Percentiles rank a stretch among this genome's conserved stretches.
These are phyloP conservation scores for Aelia acuminata DNA, from an alignment of 2,888 invertebrate genomes.

Conservation along the genomic window DNA sequence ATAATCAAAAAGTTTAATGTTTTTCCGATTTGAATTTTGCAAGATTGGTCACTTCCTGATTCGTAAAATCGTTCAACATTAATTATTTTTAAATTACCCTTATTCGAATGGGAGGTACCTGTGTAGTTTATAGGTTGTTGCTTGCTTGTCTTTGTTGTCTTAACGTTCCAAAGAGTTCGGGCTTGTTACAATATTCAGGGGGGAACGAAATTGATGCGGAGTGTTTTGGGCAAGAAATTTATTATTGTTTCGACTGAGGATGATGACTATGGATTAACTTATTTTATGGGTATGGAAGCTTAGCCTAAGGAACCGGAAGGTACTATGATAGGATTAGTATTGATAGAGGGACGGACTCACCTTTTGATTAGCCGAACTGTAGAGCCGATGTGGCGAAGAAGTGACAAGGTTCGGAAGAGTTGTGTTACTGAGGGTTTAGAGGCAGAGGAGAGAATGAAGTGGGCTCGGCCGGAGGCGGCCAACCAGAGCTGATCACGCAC, in stretches of 20 bases:
- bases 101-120: not conserved
- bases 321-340: not conserved
- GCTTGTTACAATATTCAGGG: not conserved
- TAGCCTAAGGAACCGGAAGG: not conserved
- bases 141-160: not conserved
- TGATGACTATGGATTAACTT: not conserved
- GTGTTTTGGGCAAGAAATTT: not conserved
- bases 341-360: not conserved
- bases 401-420: slow-evolving; percentile 66
- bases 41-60: not conserved
- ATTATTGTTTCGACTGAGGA: not conserved
- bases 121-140: not conserved
- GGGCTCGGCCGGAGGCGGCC: slow-evolving; percentile 76
- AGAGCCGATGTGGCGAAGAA: slow-evolving; percentile 67
- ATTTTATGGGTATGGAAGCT: not conserved
- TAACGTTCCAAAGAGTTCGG: not conserved
- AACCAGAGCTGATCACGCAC: slow-evolving; percentile 80
- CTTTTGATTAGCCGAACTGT: slow-evolving; percentile 15
- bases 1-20: not conserved
- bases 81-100: not conserved
- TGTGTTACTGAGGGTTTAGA: slow-evolving; percentile 64
- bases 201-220: not conserved
- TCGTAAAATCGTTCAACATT: not conserved
- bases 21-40: not conserved
- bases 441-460: slow-evolving; percentile 69